phyloP scores from a whole-genome alignment of 2,888 invertebrate genomes.

The Heliconius erato region DNA sequence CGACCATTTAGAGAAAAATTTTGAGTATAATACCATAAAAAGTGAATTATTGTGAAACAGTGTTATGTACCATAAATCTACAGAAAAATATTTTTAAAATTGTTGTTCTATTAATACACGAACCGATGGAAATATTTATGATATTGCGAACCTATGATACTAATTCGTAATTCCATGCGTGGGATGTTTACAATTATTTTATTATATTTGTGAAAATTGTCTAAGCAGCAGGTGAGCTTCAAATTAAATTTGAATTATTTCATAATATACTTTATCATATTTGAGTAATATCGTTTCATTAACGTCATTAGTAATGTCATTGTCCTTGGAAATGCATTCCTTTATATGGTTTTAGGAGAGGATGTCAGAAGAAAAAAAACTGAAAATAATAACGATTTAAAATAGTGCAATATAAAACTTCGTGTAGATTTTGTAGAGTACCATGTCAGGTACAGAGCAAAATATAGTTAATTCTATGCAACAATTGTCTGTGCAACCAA shows the following conservation, averaged over 20 bases:
- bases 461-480: constrained; percentile 83
- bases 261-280: background rate
- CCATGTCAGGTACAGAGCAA: constrained; percentile 85
- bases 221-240: constrained; percentile 42
- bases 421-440: constrained; percentile 68
- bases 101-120: background rate
- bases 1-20: constrained; percentile 54
- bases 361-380: constrained; percentile 68
- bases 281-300: constrained; percentile 16
- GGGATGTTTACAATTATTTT: constrained; percentile 72
- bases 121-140: constrained; percentile 23
- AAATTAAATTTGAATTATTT: constrained; percentile 29
- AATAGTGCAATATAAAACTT: constrained; percentile 56
- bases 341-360: constrained; percentile 69
- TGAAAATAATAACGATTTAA: constrained; percentile 64
- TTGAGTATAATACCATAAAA: constrained; percentile 48
- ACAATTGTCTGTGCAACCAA: constrained; percentile 82
- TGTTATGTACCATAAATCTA: constrained; percentile 7
- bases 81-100: background rate
- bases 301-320: constrained; percentile 50
- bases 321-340: constrained; percentile 55
- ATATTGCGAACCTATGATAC: constrained; percentile 30
- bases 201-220: constrained; percentile 46
- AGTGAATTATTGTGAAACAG: constrained; percentile 36
- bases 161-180: constrained; percentile 72